Conservation (phyloP, 1,140 invertebrate genomes). For the Hypsibius dujardini region DNA sequence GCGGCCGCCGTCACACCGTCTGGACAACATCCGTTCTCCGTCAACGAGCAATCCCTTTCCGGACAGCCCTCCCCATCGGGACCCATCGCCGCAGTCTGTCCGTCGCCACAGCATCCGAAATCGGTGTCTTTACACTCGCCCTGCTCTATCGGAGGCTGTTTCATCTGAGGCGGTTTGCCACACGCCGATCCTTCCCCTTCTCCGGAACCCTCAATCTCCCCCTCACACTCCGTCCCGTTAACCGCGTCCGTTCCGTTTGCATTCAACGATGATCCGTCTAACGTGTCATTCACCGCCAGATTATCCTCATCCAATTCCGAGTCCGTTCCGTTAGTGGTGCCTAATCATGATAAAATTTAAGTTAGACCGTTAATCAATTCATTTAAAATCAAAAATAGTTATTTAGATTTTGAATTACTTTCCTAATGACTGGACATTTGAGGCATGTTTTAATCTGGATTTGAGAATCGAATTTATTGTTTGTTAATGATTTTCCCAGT, state of each 20-base stretch:
- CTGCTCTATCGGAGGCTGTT: conserved; percentile 28
- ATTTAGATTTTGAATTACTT: too few relatives aligned
- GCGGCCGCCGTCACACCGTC: conserved; percentile 63
- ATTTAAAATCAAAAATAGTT: too few relatives aligned
- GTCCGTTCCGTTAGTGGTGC: too few relatives aligned
- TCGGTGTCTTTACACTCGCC: conserved; percentile 56
- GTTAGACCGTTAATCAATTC: too few relatives aligned
- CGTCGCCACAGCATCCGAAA: conserved; percentile 70
- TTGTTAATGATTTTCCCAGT: too few relatives aligned
- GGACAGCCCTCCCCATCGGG: conserved; percentile 64
- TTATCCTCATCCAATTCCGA: too few relatives aligned
- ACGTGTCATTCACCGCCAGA: too few relatives aligned
- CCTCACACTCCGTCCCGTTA: background rate
- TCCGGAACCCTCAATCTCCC: conserved; percentile 25
- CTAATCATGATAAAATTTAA: too few relatives aligned
- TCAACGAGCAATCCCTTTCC: conserved; percentile 47
- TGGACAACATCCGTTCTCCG: conserved; percentile 77
- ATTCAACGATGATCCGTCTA: too few relatives aligned
- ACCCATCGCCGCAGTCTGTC: conserved; percentile 48
- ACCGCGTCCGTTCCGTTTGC: background rate
- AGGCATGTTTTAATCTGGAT: too few relatives aligned
- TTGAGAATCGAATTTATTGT: too few relatives aligned
- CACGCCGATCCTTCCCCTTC: conserved; percentile 35
- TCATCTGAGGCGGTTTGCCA: conserved; percentile 53
- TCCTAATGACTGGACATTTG: too few relatives aligned